Percentiles rank a stretch among this genome's conserved stretches.
Evolutionary conservation across 1,140 invertebrate species (phyloP).

Genomic region (Drosophila suzukii): DNA sequence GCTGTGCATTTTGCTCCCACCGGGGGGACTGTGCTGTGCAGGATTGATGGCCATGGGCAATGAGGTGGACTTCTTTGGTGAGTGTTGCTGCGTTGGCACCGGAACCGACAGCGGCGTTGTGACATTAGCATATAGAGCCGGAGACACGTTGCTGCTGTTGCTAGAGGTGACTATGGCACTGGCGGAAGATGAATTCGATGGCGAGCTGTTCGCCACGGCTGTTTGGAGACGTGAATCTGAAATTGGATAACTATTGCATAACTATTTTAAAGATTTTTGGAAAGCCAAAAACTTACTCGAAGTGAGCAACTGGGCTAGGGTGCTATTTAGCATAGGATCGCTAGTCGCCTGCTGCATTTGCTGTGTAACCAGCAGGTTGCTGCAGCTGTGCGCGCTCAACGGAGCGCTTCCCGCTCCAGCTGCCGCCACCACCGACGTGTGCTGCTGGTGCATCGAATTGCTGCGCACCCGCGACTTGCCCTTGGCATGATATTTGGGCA

Average conservation of each 20-base stretch:
- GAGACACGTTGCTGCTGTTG: constrained; percentile 43
- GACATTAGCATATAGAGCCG: constrained; percentile 45
- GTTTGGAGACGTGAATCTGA: constrained; percentile 68
- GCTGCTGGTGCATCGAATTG: constrained; percentile 83
- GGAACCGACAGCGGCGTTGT: constrained; percentile 44
- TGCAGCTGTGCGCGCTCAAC: constrained; percentile 44
- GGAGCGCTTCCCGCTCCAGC: constrained; percentile 47
- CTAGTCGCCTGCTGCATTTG: constrained; percentile 71
- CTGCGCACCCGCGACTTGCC: constrained; percentile 76
- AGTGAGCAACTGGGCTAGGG: constrained; percentile 75
- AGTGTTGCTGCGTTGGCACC: constrained; percentile 56
- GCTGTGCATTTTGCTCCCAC: constrained; percentile 53
- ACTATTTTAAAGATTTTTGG: not conserved
- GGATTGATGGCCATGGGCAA: constrained; percentile 66
- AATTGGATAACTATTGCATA: not conserved
- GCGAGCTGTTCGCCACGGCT: constrained; percentile 73
- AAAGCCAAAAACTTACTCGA: constrained; percentile 47
- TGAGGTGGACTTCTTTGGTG: constrained; percentile 82
- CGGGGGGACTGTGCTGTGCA: constrained; percentile 71
- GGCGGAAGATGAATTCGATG: constrained; percentile 60
- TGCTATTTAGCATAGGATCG: constrained; percentile 84
- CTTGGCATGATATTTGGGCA: constrained; percentile 77
- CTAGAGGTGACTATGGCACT: constrained; percentile 66
- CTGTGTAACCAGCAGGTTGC: constrained; percentile 57
- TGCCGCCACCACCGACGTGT: constrained; percentile 45